These are phyloP conservation scores for Clarias batrachus DNA, from an alignment of 2,113 vertebrate species.

Conservation along the genomic window DNA sequence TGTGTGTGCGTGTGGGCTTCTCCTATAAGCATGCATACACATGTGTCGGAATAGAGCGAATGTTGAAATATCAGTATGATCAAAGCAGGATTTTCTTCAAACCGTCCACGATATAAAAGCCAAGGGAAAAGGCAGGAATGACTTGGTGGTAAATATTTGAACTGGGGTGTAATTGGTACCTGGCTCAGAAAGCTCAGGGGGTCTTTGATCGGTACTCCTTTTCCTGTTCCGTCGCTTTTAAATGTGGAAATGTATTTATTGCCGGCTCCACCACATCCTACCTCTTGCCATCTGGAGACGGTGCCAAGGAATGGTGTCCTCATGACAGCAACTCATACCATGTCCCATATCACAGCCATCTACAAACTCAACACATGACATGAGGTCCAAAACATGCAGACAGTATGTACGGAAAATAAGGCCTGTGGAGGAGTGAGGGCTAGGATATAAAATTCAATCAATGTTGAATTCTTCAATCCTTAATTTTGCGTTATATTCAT, in stretches of 20 bases:
- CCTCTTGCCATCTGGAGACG: slow-evolving; percentile 56
- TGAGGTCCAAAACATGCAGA: background rate
- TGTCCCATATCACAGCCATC: background rate
- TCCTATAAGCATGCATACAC: slow-evolving; percentile 61
- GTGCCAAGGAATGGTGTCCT: slow-evolving; percentile 26
- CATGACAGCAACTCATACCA: background rate
- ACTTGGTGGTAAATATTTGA: slow-evolving; percentile 83
- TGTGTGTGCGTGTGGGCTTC: slow-evolving; percentile 54
- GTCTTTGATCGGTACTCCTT: slow-evolving; percentile 74
- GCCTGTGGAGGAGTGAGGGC: background rate
- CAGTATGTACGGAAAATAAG: background rate
- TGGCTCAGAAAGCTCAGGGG: slow-evolving; percentile 73
- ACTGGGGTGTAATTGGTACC: slow-evolving; percentile 82
- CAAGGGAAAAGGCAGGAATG: slow-evolving; percentile 71
- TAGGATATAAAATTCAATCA: too few relatives aligned
- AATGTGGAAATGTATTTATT: slow-evolving; percentile 68
- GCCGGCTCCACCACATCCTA: slow-evolving; percentile 58
- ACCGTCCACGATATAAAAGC: slow-evolving; percentile 74
- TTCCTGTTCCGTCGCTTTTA: slow-evolving; percentile 73
- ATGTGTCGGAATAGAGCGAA: slow-evolving; percentile 68
- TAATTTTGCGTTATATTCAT: background rate
- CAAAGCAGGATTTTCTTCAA: slow-evolving; percentile 77
- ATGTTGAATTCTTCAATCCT: background rate
- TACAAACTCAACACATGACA: background rate
- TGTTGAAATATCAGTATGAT: slow-evolving; percentile 78